These are phyloP conservation scores for Entelurus aequoreus DNA, from an alignment of 2,113 vertebrate species.

Conservation along the genomic window DNA sequence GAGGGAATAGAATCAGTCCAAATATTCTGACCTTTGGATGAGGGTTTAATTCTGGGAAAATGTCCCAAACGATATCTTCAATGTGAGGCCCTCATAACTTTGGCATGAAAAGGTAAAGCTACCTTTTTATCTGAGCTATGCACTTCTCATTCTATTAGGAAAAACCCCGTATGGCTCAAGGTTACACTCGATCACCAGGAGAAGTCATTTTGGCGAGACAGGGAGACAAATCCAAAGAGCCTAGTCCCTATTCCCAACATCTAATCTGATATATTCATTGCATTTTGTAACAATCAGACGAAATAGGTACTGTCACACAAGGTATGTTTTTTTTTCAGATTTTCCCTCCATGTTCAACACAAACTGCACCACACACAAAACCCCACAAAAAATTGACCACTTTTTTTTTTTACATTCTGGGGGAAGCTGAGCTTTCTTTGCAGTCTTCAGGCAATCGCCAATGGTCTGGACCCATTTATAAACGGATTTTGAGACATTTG, in stretches of 20 bases:
- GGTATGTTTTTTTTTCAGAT: constrained; percentile 9
- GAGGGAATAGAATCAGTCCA: constrained; percentile 27
- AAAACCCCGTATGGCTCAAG: constrained; percentile 39
- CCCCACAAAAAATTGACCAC: no score
- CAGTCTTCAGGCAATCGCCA: no score
- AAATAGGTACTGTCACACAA: constrained; percentile 13
- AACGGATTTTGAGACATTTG: no score
- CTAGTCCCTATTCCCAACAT: constrained; percentile 17
- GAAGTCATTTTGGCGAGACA: constrained; percentile 44
- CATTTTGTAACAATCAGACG: constrained; percentile 26
- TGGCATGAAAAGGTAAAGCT: constrained; percentile 12
- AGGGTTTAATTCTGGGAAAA: constrained; percentile 1
- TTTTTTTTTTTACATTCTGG: no score
- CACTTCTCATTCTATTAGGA: constrained; percentile 13
- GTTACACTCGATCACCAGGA: constrained; percentile 43
- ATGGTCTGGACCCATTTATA: no score
- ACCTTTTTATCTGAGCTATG: constrained; percentile 39
- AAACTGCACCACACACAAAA: constrained; percentile 48
- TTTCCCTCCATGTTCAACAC: constrained; percentile 37
- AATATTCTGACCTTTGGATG: constrained; percentile 12
- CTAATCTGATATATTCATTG: constrained; percentile 41
- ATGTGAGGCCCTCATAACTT: constrained; percentile 21
- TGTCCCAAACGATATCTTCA: constrained; percentile 22
- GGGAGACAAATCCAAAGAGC: constrained; percentile 37
- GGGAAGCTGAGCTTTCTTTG: no score